Evolutionary conservation across 2,797 vertebrate genomes (phyloP), one percentile per base, ranked within the genome.

Genomic region (Podargus strigoides): DNA sequence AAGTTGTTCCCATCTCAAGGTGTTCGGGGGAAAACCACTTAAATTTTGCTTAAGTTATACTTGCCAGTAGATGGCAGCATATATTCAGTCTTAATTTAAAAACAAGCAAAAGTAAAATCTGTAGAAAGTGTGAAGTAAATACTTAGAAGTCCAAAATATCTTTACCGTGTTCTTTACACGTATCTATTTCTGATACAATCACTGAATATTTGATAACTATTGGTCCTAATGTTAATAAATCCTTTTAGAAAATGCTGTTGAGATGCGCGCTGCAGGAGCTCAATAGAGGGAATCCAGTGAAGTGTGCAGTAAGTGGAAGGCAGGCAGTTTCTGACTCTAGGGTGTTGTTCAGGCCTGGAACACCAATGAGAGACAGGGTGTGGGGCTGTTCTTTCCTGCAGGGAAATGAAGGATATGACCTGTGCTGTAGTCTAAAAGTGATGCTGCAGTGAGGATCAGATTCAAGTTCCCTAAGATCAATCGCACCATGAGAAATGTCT

Each of bases 31-130:
- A 67, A 56, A 58, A 1, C n/a, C 2, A n/a, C 10, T n/a, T 7
- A 6, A 6, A 5, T 53, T 20, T 19, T 41, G 36, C 30, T 64
- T 16, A 37, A 85, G 34, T 74, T 73, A 2, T 17, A 14, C 36
- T 23, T 88, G 41, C 97, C 98, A 97, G 97, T 91, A 98, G 98
- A 98, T 98, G 98, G 97, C 98, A 97, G 97, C 97, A 94, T 85
- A 46, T 89, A 95, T 97, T 97, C 97, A 98, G 87, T 26, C 84
- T 97, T 97, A 37, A 12, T 32, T 67, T 26, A 52, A 82, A 20
- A 77, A 49, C 32, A 32, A 30, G 81, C 7, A 23, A 7, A 62
- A 18, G 46, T 5, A 41, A 74, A 75, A 23, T 63, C 75, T 62
- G 15, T 13, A 12, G 24, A 30, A 78, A 50, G 17, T 44, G 16